Evolutionary conservation across 2,113 vertebrate genomes (phyloP).

Genomic region (Megalops atlanticus): DNA sequence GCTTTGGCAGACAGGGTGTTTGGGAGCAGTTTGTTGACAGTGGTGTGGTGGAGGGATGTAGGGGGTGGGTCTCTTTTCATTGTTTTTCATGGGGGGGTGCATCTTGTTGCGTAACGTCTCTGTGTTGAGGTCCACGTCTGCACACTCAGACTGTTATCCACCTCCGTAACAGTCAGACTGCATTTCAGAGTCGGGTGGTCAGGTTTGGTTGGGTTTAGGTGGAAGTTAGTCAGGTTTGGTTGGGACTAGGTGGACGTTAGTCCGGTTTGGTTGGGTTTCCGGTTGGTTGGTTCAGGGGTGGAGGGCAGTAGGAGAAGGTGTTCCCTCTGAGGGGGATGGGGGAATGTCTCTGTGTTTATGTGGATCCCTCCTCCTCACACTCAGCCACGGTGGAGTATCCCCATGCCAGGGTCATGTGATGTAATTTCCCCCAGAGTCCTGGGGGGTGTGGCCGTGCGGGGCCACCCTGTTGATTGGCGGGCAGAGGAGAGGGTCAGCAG

Average conservation of each 20-base stretch:
- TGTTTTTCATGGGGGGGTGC: background rate
- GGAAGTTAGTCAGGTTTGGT: background rate
- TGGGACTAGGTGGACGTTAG: background rate
- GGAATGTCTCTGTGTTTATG: no score
- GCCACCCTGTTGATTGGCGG: background rate
- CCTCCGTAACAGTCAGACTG: background rate
- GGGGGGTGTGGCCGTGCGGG: background rate
- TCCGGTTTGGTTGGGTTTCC: background rate
- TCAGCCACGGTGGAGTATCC: no score
- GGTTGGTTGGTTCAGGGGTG: no score
- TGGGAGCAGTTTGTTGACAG: background rate
- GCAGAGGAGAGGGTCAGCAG: background rate
- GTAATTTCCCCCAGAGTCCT: no score
- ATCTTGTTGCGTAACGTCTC: background rate
- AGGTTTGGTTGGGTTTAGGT: background rate
- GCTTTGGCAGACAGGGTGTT: no score
- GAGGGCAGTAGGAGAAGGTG: no score
- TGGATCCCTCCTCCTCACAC: no score
- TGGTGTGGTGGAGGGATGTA: background rate
- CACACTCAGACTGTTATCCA: background rate
- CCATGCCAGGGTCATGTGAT: no score
- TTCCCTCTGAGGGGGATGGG: no score
- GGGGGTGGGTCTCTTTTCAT: background rate
- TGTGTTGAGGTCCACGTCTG: background rate
- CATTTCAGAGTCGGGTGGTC: background rate